Percentiles rank a stretch among this genome's conserved stretches.
Conservation (phyloP, 2,797 vertebrate species). For the Sitta carolinensis region DNA sequence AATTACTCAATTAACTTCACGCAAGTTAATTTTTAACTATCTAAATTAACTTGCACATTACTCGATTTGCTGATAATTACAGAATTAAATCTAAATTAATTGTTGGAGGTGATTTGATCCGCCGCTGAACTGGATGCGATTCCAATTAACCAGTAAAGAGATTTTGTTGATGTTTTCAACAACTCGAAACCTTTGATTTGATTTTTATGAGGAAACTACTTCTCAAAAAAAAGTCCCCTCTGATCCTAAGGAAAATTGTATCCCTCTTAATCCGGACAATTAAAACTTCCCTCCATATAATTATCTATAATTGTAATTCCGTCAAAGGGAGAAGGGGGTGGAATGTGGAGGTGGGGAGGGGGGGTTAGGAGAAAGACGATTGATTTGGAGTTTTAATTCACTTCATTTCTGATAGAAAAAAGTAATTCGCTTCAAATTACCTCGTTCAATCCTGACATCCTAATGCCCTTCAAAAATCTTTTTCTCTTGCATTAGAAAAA, state of each 20-base stretch:
- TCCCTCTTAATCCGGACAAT: conserved; percentile 98
- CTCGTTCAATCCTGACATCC: conserved; percentile 99
- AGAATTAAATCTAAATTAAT: conserved; percentile 99
- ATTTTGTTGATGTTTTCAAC: conserved; percentile 94
- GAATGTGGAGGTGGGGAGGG: not conserved
- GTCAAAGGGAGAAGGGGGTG: conserved; percentile 86
- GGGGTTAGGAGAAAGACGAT: conserved; percentile 81
- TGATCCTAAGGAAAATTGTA: conserved; percentile 93
- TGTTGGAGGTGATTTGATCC: conserved; percentile 99
- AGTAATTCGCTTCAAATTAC: conserved; percentile 99
- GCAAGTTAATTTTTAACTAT: conserved; percentile 99
- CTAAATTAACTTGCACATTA: conserved; percentile 99
- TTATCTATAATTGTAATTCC: conserved; percentile 99
- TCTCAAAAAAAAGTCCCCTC: conserved; percentile 85
- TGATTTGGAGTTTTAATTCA: conserved; percentile 99
- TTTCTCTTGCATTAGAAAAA: conserved; percentile 92
- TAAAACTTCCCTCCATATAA: conserved; percentile 99
- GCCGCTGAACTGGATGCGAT: conserved; percentile 91
- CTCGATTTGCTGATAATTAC: conserved; percentile 99
- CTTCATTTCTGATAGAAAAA: conserved; percentile 99
- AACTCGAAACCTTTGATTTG: conserved; percentile 95
- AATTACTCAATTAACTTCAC: conserved; percentile 99
- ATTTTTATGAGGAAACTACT: conserved; percentile 93
- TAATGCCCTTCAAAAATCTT: conserved; percentile 99
- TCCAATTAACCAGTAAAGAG: conserved; percentile 94